These are phyloP conservation scores for Hesperia comma DNA, from an alignment of 2,888 invertebrate genomes.

Conservation along the genomic window DNA sequence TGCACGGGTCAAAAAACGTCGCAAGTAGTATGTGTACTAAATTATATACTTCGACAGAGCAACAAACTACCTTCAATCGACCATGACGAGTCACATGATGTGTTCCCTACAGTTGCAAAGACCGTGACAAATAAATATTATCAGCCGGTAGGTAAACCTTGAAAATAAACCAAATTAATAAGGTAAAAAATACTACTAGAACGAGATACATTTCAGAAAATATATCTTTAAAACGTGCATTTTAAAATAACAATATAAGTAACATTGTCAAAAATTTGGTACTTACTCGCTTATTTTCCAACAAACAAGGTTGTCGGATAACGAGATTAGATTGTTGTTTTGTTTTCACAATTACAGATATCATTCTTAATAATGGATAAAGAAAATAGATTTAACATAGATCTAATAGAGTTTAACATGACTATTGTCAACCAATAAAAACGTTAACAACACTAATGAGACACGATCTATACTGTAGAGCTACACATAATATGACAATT, in stretches of 20 bases:
- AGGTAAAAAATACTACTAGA: conserved; percentile 41
- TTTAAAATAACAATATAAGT: no score
- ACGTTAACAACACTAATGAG: background rate
- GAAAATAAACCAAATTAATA: conserved; percentile 45
- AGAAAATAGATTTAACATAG: no score
- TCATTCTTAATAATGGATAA: no score
- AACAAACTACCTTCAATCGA: conserved; percentile 38
- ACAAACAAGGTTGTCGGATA: no score
- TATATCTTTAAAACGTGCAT: no score
- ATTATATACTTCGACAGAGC: conserved; percentile 35
- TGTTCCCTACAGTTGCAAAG: conserved; percentile 64
- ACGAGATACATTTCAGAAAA: background rate
- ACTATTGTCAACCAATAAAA: background rate
- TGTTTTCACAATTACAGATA: no score
- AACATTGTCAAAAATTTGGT: no score
- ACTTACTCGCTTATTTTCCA: no score
- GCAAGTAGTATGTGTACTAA: conserved; percentile 40
- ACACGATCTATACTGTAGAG: background rate
- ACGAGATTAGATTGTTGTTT: no score
- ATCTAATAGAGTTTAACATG: background rate
- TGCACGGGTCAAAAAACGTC: conserved; percentile 33
- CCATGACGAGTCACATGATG: conserved; percentile 59
- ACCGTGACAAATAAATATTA: conserved; percentile 71
- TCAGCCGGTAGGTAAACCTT: conserved; percentile 52
- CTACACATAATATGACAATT: conserved; percentile 16